Evolutionary conservation across 2,888 invertebrate genomes (phyloP).

Genomic region (Temnothorax unifasciatus): DNA sequence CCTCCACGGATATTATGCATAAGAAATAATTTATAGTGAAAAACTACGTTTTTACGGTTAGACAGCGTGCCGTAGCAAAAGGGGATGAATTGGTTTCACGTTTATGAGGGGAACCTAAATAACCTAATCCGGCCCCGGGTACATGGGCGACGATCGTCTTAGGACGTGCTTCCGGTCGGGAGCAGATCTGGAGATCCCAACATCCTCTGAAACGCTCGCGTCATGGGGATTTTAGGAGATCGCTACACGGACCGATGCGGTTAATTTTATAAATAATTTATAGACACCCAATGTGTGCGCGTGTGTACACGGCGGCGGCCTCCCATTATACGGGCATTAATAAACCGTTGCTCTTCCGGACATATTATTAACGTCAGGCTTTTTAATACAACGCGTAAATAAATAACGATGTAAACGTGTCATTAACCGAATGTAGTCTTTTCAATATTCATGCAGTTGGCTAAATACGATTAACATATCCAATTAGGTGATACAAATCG

Average conservation of each 20-base stretch:
- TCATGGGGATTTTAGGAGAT: slow-evolving; percentile 44
- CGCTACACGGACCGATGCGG: slow-evolving; percentile 57
- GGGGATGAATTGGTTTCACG: slow-evolving; percentile 79
- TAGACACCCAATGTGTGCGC: slow-evolving; percentile 12
- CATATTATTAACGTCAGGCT: slow-evolving; percentile 49
- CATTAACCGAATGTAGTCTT: slow-evolving; percentile 41
- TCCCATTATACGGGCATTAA: slow-evolving; percentile 39
- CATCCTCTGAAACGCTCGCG: slow-evolving; percentile 49
- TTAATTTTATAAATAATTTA: slow-evolving; percentile 71
- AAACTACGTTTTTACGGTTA: not conserved
- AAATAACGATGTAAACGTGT: slow-evolving; percentile 51
- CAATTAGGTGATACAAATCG: slow-evolving; percentile 54
- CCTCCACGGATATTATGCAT: not conserved
- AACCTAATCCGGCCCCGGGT: slow-evolving; percentile 68
- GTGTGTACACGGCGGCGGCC: not conserved
- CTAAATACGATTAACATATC: slow-evolving; percentile 55
- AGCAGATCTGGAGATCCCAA: slow-evolving; percentile 51
- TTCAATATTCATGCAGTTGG: slow-evolving; percentile 47
- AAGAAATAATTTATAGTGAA: not conserved
- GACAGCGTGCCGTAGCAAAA: not conserved
- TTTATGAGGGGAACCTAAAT: slow-evolving; percentile 71
- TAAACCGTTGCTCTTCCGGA: slow-evolving; percentile 51
- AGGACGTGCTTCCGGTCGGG: slow-evolving; percentile 67
- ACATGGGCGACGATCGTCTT: slow-evolving; percentile 79
- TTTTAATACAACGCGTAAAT: slow-evolving; percentile 45